phyloP scores from a whole-genome alignment of 2,888 invertebrate species.

The Herminia tarsipennalis region DNA sequence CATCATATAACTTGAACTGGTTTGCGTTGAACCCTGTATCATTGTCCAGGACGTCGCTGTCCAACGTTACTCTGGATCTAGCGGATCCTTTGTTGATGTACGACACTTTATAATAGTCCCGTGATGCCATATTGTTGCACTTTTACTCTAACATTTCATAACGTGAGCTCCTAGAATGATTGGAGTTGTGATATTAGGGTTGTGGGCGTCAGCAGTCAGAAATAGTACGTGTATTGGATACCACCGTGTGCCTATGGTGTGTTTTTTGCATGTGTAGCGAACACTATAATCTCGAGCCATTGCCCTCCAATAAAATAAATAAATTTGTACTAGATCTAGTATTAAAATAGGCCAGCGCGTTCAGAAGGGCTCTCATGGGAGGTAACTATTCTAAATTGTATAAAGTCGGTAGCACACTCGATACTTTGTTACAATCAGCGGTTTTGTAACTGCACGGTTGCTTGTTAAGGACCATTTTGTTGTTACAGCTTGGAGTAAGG shows the following conservation, averaged over 20 bases:
- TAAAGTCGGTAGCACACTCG: too few species aligned
- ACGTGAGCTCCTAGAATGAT: conserved; percentile 38
- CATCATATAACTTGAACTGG: conserved; percentile 80
- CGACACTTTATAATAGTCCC: conserved; percentile 76
- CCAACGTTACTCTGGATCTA: conserved; percentile 54
- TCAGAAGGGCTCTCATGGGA: conserved; percentile 66
- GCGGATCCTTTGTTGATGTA: conserved; percentile 62
- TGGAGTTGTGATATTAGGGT: conserved; percentile 22
- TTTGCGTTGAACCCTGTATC: conserved; percentile 81
- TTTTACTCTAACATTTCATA: conserved; percentile 31
- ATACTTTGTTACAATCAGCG: too few species aligned
- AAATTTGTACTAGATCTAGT: conserved; percentile 45
- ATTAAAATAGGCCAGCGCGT: conserved; percentile 63
- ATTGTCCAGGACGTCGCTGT: conserved; percentile 71
- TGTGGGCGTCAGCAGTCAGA: conserved; percentile 50
- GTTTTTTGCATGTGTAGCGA: conserved; percentile 24
- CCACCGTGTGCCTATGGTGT: conserved; percentile 41
- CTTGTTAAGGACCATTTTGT: too few species aligned
- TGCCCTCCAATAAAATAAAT: conserved; percentile 23
- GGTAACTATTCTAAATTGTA: conserved; percentile 51
- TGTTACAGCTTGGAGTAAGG: too few species aligned
- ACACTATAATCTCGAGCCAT: conserved; percentile 37
- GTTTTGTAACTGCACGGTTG: too few species aligned
- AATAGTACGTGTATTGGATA: conserved; percentile 67
- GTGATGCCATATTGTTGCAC: conserved; percentile 68